A percentile compares a stretch with the other conserved stretches of the same genome.
Conservation (phyloP, 92 coral and sea anemone species). For the Palythoa caribaeorum region DNA sequence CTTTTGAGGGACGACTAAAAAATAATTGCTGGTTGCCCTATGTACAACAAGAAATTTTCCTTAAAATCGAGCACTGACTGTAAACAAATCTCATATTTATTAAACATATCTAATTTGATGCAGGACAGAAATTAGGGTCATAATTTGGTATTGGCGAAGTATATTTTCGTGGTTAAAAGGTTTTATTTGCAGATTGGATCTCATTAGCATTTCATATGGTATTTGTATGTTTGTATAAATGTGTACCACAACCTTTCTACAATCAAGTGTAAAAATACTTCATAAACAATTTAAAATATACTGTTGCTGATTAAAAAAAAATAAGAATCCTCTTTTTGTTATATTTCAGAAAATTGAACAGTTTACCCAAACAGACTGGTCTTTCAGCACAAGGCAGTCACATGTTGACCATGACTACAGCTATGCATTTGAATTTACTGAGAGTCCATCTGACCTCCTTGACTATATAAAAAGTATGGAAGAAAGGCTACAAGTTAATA, state of each 20-base stretch:
- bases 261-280: neutral
- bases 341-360: neutral
- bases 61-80: too few species aligned
- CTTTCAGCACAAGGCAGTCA: neutral
- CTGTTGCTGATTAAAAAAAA: constrained; percentile 2
- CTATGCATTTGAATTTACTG: neutral
- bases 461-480: neutral
- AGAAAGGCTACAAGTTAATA: neutral
- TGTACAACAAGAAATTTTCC: too few species aligned
- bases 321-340: constrained; percentile 1
- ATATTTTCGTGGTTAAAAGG: constrained; percentile 10
- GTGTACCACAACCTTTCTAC: neutral
- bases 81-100: neutral
- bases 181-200: neutral
- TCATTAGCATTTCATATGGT: constrained; percentile 7
- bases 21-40: too few species aligned
- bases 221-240: constrained; percentile 7
- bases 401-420: neutral
- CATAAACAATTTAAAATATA: neutral
- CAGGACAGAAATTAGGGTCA: neutral
- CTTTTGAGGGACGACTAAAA: too few species aligned
- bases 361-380: neutral
- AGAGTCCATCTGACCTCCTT: neutral
- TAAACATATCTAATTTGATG: neutral
- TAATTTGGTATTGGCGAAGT: constrained; percentile 3